Evolutionary conservation across 2,797 vertebrate genomes (phyloP), one percentile per base, ranked within the genome.

Genomic region (Characodon lateralis): DNA sequence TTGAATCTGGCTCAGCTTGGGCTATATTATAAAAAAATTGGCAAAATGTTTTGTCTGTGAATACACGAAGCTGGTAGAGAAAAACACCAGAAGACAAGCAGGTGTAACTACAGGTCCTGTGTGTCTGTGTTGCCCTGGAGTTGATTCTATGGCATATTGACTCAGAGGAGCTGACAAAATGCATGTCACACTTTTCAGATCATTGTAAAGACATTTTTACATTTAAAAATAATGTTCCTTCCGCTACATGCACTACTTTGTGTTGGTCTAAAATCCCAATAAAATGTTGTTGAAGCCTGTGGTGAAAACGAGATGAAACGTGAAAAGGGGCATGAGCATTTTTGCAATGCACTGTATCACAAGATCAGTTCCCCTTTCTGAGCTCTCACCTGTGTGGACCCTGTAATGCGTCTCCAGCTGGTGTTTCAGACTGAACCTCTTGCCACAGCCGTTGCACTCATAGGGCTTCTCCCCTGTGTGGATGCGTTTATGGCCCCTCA

Each of bases 371-470:
- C 18, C 48, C 5, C 5, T 69, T 4, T 74, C 50, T 41, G 70
- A 51, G 2, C 78, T 35, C 91, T 89, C 77, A 95, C 94, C 94
- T 91, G 94, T 95, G 74, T 95, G 94, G 58, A 99, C 97, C 8
- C 98, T 95, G 89, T 99, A 99, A 95, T 99, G 98, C 6, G 98
- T 99, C 96, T 99, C 98, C 87, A 99, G 95, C 96, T 99, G 98
- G 94, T 99, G 98, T 90, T 99, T 99, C 83, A 99, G 97, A 93
- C 98, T 99, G 95, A 99, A 99, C 93, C 97, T 97, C 94, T 99
- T 99, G 81, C 98, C 98, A 0, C 98, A 99, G 92, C 98, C 97
- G 0, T 99, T 99, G 95, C 98, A 99, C 90, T 99, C 98, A 0
- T 99, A 99, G 82, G 98, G 98, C 80, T 99, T 99, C 95, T 99